Base-by-base conservation (phyloP, 2,113 vertebrate genomes). In the Seriola quinqueradiata region DNA sequence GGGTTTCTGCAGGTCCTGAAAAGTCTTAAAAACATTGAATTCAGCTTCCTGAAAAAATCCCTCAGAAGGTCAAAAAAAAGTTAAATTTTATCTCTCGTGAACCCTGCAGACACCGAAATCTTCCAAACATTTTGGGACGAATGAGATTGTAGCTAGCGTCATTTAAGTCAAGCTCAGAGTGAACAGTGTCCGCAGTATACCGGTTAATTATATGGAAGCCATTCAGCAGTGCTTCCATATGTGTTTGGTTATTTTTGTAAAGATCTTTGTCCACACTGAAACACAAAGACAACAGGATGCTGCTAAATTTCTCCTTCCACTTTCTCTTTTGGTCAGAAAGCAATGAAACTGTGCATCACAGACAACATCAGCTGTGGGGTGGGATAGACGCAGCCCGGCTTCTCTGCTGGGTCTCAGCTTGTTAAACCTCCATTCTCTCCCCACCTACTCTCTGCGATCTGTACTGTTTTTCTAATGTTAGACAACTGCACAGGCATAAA, bases 1-100 rank as follows among this genome's bases (percentile, higher is more conserved):
- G 72, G 63, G 25, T 65, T 36, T 76, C 68, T 69, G 57, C 68
- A 48, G 40, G 55, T 63, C 74, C 69, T 9, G 7, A 68, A 75
- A 65, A 68, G 38, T 60, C 38, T 36, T 36, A 4, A 72, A 77
- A 69, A 11, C 57, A 69, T 8, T 50, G 14, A 48, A 61, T 36
- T 70, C 38, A 64, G 2, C 21, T 59, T 52, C 13, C 44, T 67
- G 4, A 60, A 46, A 57, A 69, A 64, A 38, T 8, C 21, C 58
- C 0, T 50, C 21, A 46, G 25, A 65, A 59, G 14, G 12, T 38
- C 12, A 48, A 46, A n/a, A 52, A 59, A 73, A 21, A 14, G 42
- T 42, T 40, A 57, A 23, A 25, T 52, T 52, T 61, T 36, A 73
- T 13, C 52, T 54, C 3, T 28, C 0, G 52, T 54, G 3, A 54